A percentile compares a stretch with the other conserved stretches of the same genome.
These are phyloP conservation scores for Polypterus senegalus DNA, from an alignment of 2,113 vertebrate species.

Conservation along the genomic window DNA sequence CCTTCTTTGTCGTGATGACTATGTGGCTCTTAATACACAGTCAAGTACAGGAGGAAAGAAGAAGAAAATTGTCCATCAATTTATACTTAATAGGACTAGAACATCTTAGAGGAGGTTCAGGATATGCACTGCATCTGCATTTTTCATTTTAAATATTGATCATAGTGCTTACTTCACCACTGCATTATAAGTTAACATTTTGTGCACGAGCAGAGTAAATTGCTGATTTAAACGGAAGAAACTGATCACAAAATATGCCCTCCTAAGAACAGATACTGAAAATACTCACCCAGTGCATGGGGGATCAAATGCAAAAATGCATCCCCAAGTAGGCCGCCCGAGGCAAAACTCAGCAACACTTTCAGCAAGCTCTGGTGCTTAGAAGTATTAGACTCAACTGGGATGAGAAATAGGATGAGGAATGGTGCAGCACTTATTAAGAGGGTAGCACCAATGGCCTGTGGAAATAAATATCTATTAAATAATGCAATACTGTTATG, in stretches of 20 bases:
- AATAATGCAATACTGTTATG: no score
- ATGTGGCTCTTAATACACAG: constrained; percentile 50
- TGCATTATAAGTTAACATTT: background rate
- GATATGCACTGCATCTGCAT: no score
- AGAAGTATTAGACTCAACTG: constrained; percentile 74
- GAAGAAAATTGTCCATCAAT: no score
- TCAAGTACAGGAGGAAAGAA: background rate
- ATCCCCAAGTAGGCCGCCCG: constrained; percentile 75
- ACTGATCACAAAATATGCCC: no score
- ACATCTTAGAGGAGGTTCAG: no score
- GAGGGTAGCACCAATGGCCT: constrained; percentile 74
- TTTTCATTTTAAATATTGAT: no score
- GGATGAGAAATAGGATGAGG: constrained; percentile 79
- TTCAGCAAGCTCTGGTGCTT: constrained; percentile 73
- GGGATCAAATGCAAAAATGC: constrained; percentile 86
- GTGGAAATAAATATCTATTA: background rate
- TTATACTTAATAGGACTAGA: no score
- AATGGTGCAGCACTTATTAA: constrained; percentile 78
- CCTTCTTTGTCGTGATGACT: constrained; percentile 42
- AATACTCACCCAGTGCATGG: constrained; percentile 65
- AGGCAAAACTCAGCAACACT: constrained; percentile 78
- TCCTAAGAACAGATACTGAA: no score
- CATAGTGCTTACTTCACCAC: background rate
- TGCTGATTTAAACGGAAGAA: no score
- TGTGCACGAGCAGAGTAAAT: no score